These are phyloP conservation scores for Drosophila paranaensis DNA, from an alignment of 2,888 invertebrate species.

Conservation along the genomic window DNA sequence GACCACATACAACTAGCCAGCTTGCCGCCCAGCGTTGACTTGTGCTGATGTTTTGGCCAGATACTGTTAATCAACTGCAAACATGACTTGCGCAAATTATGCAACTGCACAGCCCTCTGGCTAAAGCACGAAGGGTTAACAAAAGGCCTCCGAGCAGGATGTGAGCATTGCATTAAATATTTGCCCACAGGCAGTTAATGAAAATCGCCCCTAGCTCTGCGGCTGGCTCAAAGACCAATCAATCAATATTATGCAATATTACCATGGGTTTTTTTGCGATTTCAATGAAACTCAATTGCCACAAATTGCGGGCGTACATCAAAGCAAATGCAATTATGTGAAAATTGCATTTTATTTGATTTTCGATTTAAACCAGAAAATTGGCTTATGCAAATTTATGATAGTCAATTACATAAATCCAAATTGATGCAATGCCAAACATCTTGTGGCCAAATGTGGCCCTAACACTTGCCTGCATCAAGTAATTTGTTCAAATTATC, in stretches of 20 bases:
- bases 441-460: not conserved
- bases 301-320: slow-evolving; percentile 59
- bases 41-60: slow-evolving; percentile 46
- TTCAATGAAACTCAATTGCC: slow-evolving; percentile 63
- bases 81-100: slow-evolving; percentile 75
- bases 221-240: slow-evolving; percentile 31
- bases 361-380: slow-evolving; percentile 44
- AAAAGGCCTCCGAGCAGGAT: slow-evolving; percentile 9
- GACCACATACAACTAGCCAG: slow-evolving; percentile 3
- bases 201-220: slow-evolving; percentile 30
- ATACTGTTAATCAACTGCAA: slow-evolving; percentile 74
- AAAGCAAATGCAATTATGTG: slow-evolving; percentile 65
- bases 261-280: slow-evolving; percentile 6
- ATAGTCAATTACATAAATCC: slow-evolving; percentile 30
- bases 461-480: not conserved
- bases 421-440: slow-evolving; percentile 47
- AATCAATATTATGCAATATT: slow-evolving; percentile 17
- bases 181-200: slow-evolving; percentile 42
- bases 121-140: slow-evolving; percentile 29
- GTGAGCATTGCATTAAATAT: slow-evolving; percentile 45
- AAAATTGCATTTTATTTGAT: slow-evolving; percentile 71
- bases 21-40: slow-evolving; percentile 27
- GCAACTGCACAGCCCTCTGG: slow-evolving; percentile 43
- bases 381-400: slow-evolving; percentile 60
- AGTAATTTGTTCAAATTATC: not conserved